phyloP scores from a whole-genome alignment of 1,140 invertebrate genomes.

The Ctenoplectra terminalis region DNA sequence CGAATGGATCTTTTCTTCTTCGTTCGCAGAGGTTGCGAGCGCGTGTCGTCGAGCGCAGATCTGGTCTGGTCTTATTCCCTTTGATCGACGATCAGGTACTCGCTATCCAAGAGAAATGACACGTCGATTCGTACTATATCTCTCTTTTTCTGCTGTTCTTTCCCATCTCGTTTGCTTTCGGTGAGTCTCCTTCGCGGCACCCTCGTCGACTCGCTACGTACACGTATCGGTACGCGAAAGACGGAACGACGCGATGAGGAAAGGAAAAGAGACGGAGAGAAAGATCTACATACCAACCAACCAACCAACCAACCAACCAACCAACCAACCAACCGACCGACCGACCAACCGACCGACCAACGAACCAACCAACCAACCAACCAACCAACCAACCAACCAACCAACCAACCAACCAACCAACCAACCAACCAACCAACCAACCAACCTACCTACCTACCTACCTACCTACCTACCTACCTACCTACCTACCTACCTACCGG shows the following conservation, averaged over 20 bases:
- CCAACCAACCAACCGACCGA: no score
- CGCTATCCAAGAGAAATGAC: conserved; percentile 64
- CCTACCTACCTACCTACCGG: conserved; percentile 66
- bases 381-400: no score
- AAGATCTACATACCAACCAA: no score
- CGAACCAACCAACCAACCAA: no score
- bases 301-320: no score
- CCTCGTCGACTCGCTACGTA: conserved; percentile 22
- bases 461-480: conserved; percentile 14
- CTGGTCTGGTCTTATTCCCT: conserved; percentile 48
- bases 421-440: background rate
- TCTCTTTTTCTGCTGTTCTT: conserved; percentile 38
- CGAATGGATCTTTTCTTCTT: conserved; percentile 10
- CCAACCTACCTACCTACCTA: background rate
- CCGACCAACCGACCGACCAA: no score
- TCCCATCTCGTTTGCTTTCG: conserved; percentile 49
- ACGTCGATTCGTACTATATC: conserved; percentile 60
- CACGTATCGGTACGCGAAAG: conserved; percentile 30
- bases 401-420: conserved; percentile 52
- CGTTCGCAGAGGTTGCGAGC: conserved; percentile 42
- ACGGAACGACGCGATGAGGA: conserved; percentile 3
- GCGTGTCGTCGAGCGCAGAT: conserved; percentile 48
- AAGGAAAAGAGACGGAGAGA: conserved; percentile 26
- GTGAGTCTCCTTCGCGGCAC: background rate
- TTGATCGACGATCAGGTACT: conserved; percentile 62